Evolutionary conservation across 1,140 invertebrate species (phyloP), one percentile per base, ranked within the genome.

Genomic region (Panagrolaimus sp.): DNA sequence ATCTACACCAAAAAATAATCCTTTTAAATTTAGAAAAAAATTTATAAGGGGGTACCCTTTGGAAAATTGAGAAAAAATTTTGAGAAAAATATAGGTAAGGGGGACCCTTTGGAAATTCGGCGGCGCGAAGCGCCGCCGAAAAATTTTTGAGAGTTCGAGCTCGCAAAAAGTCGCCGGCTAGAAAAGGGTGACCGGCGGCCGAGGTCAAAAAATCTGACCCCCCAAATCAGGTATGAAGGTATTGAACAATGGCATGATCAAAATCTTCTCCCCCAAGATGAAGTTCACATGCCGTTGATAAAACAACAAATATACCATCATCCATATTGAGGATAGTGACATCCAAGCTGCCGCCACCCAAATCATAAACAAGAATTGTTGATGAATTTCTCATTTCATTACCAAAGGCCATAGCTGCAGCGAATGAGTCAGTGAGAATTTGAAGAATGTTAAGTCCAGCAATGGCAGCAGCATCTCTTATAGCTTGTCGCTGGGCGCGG

Each of bases 291-390:
- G 76, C 72, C 15, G 78, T 98, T 1, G 96, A 90, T 8, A 96
- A 90, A 8, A 78, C 58, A 32, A 77, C 44, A 62, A 78, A 76
- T 7, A 9, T 14, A 8, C 93, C 93, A 85, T 93, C 91, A 70
- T 90, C 90, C 82, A 94, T 93, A 63, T 89, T 88, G 1, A 94
- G 83, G 52, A 94, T 88, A n/a, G 91, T 93, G 0, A 94, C 91
- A 84, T 94, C 91, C 77, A 87, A 88, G 43, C 86, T 88, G 28
- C 86, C 87, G 71, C 86, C 86, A 73, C 94, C 94, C 75, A 97
- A 87, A 88, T 97, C 94, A 84, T 96, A 97, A 75, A 88, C 87
- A 7, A 88, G 82, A 15, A 88, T 86, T 76, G 87, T 86, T 21
- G 83, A 78, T 17, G 75, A 76, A 73, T 81, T 80, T 78, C 85